These are phyloP conservation scores for Panurus biarmicus DNA, from an alignment of 2,113 vertebrate species.

Conservation along the genomic window DNA sequence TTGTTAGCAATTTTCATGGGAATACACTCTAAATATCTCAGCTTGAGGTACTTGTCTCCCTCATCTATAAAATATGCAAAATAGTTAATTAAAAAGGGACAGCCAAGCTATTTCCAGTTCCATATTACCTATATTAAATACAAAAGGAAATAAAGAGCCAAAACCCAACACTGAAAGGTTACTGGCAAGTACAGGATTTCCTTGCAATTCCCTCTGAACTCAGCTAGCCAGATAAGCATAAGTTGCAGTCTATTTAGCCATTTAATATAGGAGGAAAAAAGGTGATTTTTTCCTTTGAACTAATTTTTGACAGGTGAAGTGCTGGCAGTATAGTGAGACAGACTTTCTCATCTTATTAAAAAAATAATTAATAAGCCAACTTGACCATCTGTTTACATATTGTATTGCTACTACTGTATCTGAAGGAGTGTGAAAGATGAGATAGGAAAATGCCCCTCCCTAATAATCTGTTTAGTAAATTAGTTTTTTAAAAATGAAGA, in stretches of 20 bases:
- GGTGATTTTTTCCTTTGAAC: conserved; percentile 19
- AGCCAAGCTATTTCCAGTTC: background rate
- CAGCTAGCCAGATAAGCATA: background rate
- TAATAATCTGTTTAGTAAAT: background rate
- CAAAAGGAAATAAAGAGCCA: background rate
- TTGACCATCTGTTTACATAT: background rate
- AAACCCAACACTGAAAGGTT: background rate
- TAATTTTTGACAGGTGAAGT: background rate
- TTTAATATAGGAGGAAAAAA: background rate
- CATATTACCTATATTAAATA: background rate
- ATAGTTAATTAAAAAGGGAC: background rate
- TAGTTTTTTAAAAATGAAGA: background rate
- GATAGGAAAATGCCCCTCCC: background rate
- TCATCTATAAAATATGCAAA: background rate
- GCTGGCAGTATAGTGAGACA: background rate
- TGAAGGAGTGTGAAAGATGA: background rate
- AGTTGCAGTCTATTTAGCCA: background rate
- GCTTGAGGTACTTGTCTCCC: background rate
- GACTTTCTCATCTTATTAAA: background rate
- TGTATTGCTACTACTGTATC: background rate
- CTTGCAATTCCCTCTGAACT: background rate
- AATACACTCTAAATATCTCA: background rate
- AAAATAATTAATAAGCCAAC: background rate
- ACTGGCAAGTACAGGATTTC: background rate
- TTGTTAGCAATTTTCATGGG: background rate